Base-by-base conservation (phyloP, 2,888 invertebrate genomes). In the Vandiemenella viatica region DNA sequence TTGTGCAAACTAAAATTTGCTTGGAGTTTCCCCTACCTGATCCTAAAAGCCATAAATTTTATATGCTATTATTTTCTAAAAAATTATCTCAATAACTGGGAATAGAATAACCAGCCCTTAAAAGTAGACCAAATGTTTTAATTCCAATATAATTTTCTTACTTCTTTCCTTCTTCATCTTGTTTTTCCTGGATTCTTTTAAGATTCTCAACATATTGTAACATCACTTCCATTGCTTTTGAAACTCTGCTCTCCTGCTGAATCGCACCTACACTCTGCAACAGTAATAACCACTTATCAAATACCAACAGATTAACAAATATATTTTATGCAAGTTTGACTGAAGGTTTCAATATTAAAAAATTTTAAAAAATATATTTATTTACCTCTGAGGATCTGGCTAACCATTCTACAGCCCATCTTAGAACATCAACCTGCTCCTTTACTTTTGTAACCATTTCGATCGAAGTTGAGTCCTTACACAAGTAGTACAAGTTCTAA, bases 191-290 rank as follows among this genome's bases (percentile, higher is more conserved):
- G 50, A 71, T 67, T 51, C 71, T 67, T 56, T 74, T 72, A 44
- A 76, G 62, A 53, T 70, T 69, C 55, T 75, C 74, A n/a, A 76
- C 74, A 58, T 76, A 72, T 49, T 66, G 65, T 17, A 76, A 64
- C 70, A 77, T 73, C 40, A 76, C 64, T 52, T 73, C 72, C 22
- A 75, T 71, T 2, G 75, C 73, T 54, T 71, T 67, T 20, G 72
- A 69, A 48, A 76, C 65, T 37, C 75, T 62, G 50, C 69, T 68
- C 58, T 77, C 77, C 61, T 76, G 70, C 55, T 76, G 74, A 5
- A 75, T 74, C 13, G 75, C 74, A 19, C 76, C 76, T 58, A 66
- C 73, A 51, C 60, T 57, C 62, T 62, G 55, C 5, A 49, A 53
- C 41, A 43, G 7, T 26, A 42, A 38, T 1, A 23, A 10, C 13